Base-by-base conservation (phyloP, 53 echinoderm and acorn worm genomes). In the Temnopleurus reevesii region DNA sequence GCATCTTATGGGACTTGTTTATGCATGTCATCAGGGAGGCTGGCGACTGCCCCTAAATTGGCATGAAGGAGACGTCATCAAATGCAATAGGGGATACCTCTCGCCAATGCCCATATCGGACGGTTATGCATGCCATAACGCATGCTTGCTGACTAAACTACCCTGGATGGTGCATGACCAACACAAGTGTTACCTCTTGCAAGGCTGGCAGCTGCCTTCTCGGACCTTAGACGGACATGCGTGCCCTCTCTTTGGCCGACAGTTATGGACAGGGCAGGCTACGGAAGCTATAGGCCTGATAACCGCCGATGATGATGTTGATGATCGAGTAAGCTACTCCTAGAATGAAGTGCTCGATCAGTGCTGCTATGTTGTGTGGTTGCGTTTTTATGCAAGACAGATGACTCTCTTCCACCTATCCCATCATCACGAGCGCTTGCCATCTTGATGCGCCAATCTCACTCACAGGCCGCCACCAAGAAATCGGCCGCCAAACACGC, bases 271-370 rank as follows among this genome's bases (percentile, higher is more conserved):
- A 71, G 43, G 71, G 21, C 38, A 38, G 36, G 36, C 71, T 71
- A 36, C 5, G 41, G 43, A 41, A n/a, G 38, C 21, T 38, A 41
- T 41, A 41, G 8, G 23, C 43, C 8, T 71, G 71, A 71, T 63
- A 27, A 6, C n/a, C 24, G 56, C n/a, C 21, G 71, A 71, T 36
- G 66, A 38, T 66, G 38, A 38, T 66, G 66, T 36, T 36, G 66
- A 66, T 71, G 41, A 71, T 71, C 4, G 35, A 33, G 35, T 71
- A 41, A 5, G 41, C 41, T 23, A 8, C 41, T 19, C 43, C 71
- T 41, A 8, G n/a, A n/a, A 71, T 43, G 71, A 65, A 71, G n/a
- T 71, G 71, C 38, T 71, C n/a, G 71, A 43, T 71, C n/a, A 34
- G 41, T 71, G 5, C 41, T 27, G 23, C 41, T 27, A 71, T 35